These are phyloP conservation scores for Poecilia picta DNA, from an alignment of 2,797 vertebrate genomes.

Conservation along the genomic window DNA sequence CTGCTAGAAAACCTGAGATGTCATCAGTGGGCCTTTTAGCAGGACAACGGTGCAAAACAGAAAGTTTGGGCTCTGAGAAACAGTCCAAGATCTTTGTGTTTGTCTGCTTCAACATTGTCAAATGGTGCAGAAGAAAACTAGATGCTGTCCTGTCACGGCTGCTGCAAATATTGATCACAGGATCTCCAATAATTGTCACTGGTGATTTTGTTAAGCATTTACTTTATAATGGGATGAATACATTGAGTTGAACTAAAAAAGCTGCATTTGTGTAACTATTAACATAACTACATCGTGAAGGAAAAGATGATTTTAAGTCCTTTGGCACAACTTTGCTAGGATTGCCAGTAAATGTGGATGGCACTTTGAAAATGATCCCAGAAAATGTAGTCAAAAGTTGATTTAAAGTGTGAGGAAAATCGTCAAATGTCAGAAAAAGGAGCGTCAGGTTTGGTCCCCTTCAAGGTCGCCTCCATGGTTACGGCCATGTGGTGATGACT, in stretches of 20 bases:
- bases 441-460: background rate
- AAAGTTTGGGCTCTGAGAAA: background rate
- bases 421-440: background rate
- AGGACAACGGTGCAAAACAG: background rate
- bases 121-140: background rate
- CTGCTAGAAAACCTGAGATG: background rate
- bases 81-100: background rate
- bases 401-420: background rate
- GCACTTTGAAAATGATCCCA: background rate
- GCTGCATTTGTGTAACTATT: background rate
- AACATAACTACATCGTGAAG: background rate
- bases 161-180: background rate
- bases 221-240: background rate
- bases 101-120: background rate
- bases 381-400: background rate
- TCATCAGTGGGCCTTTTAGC: background rate
- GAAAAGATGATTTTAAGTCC: background rate
- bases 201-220: background rate
- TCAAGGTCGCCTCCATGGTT: slow-evolving; percentile 1
- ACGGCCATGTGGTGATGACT: slow-evolving; percentile 21
- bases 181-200: background rate
- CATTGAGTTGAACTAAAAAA: background rate
- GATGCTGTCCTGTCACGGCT: background rate
- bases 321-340: too few species aligned
- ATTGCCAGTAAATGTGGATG: background rate